Conservation (phyloP, 2,113 vertebrate species). For the Epinephelus lanceolatus region DNA sequence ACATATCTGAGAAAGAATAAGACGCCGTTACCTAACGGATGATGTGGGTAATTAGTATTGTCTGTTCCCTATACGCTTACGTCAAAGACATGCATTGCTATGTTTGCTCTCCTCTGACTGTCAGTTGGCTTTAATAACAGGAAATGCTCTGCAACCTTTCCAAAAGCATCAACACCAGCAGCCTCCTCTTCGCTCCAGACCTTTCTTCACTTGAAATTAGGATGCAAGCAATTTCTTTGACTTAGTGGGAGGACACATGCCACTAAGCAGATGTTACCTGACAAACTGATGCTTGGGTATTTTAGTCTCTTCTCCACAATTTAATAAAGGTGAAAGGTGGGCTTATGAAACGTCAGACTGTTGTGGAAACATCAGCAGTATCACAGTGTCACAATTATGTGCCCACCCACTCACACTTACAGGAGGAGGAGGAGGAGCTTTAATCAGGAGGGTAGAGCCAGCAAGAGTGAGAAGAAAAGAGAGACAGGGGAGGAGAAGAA, state of each 20-base stretch:
- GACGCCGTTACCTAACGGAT: slow-evolving; percentile 38
- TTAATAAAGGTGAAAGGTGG: slow-evolving; percentile 46
- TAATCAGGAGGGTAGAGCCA: not conserved
- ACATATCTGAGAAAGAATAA: slow-evolving; percentile 29
- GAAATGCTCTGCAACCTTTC: slow-evolving; percentile 48
- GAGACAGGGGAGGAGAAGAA: not conserved
- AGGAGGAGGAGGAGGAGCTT: slow-evolving; percentile 19
- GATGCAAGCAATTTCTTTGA: slow-evolving; percentile 24
- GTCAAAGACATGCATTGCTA: slow-evolving; percentile 20
- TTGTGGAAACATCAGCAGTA: slow-evolving; percentile 52
- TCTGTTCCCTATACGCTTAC: slow-evolving; percentile 1
- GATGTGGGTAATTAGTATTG: slow-evolving; percentile 8
- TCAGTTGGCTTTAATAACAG: slow-evolving; percentile 25
- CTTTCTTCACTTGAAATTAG: slow-evolving; percentile 33
- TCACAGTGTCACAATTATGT: slow-evolving; percentile 52
- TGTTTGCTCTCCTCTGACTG: slow-evolving; percentile 10
- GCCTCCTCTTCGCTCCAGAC: slow-evolving; percentile 1
- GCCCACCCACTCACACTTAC: slow-evolving; percentile 41
- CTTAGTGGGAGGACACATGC: slow-evolving; percentile 37
- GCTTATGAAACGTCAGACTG: slow-evolving; percentile 51
- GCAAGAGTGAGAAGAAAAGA: not conserved
- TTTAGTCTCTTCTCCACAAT: slow-evolving; percentile 29
- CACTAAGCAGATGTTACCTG: slow-evolving; percentile 44
- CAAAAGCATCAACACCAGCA: slow-evolving; percentile 9
- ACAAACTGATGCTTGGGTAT: slow-evolving; percentile 18